Conservation (phyloP, 2,113 vertebrate species). For the Gallinago jamesoni region DNA sequence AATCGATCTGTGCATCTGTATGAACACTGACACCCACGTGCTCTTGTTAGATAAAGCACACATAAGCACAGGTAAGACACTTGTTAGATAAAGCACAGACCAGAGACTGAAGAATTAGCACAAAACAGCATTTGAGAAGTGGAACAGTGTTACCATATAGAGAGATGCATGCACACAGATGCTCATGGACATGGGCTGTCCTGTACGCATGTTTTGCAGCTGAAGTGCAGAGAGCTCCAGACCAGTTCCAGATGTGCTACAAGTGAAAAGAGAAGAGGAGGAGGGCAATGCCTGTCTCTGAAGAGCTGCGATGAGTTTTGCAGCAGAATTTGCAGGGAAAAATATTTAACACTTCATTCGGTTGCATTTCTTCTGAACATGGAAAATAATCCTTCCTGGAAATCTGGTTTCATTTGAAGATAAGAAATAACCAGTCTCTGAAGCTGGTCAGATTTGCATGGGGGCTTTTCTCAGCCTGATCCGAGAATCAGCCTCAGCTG, state of each 20-base stretch:
- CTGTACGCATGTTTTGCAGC: neutral
- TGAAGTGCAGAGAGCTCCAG: neutral
- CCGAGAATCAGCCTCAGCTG: neutral
- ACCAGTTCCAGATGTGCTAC: neutral
- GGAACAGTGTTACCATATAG: neutral
- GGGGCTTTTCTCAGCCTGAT: neutral
- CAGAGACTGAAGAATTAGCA: neutral
- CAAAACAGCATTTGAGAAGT: neutral
- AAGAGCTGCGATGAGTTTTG: neutral
- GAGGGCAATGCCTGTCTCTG: neutral
- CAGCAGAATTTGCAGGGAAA: neutral
- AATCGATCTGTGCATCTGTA: neutral
- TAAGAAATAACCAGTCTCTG: neutral
- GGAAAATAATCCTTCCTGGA: neutral
- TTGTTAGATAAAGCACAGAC: neutral
- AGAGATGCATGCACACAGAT: neutral
- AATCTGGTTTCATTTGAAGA: neutral
- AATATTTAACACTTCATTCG: neutral
- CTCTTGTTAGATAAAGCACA: neutral
- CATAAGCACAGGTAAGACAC: neutral
- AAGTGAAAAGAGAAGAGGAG: neutral
- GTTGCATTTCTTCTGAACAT: neutral
- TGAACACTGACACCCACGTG: neutral
- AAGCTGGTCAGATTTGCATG: neutral
- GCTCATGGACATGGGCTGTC: neutral